Evolutionary conservation across 2,113 vertebrate species (phyloP).

Genomic region (Percopsis transmontana): DNA sequence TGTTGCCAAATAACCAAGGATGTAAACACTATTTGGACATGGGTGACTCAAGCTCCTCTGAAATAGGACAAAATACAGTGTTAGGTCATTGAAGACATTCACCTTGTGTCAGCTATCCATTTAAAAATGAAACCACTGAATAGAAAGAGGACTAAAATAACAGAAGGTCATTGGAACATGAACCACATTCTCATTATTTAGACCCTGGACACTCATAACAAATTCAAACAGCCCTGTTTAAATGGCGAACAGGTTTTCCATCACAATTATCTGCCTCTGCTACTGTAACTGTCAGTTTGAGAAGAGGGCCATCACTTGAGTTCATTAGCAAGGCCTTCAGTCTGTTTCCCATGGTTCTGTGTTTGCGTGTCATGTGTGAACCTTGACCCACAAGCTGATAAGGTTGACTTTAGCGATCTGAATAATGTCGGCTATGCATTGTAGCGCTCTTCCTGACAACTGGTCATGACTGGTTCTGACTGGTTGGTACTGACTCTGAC

Average conservation of each 20-base stretch:
- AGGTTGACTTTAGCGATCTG: slow-evolving; percentile 38
- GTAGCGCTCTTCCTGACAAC: slow-evolving; percentile 13
- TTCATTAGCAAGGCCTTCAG: slow-evolving; percentile 61
- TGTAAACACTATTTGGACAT: slow-evolving; percentile 59
- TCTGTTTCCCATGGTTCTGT: slow-evolving; percentile 69
- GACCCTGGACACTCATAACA: not conserved
- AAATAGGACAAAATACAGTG: slow-evolving; percentile 23
- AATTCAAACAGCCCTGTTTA: not conserved
- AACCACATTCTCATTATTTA: slow-evolving; percentile 12
- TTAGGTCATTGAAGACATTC: not conserved
- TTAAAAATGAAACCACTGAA: no score
- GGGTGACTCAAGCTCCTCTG: slow-evolving; percentile 58
- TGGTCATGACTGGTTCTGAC: no score
- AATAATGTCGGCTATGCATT: slow-evolving; percentile 39
- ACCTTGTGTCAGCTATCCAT: not conserved
- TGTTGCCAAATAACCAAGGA: slow-evolving; percentile 30
- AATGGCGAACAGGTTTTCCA: slow-evolving; percentile 40
- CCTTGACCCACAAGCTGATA: slow-evolving; percentile 67
- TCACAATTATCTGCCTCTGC: slow-evolving; percentile 38
- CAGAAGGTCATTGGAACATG: not conserved
- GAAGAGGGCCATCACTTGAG: slow-evolving; percentile 42
- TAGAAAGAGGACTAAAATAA: not conserved
- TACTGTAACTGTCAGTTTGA: slow-evolving; percentile 33
- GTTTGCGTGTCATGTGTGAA: slow-evolving; percentile 68
- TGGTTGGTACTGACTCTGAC: no score